A percentile compares a stretch with the other conserved stretches of the same genome.
These are phyloP conservation scores for Cecidostiba fungosa DNA, from an alignment of 2,888 invertebrate genomes.

Conservation along the genomic window DNA sequence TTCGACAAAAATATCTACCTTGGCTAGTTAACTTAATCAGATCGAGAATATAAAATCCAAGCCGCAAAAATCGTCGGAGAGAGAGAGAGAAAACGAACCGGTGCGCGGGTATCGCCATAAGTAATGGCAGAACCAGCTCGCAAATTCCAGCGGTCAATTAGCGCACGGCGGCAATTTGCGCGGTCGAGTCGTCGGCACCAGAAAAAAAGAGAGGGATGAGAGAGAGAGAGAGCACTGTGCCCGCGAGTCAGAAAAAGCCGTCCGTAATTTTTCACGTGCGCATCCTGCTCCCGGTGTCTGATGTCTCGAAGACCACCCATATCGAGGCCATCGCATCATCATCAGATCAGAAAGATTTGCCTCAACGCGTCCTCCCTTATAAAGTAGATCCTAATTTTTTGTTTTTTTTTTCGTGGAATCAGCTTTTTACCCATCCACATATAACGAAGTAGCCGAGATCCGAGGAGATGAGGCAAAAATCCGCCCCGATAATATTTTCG, in stretches of 20 bases:
- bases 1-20: not conserved
- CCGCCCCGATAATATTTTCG: conserved; percentile 52
- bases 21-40: conserved; percentile 10
- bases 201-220: not conserved
- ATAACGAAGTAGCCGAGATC: not conserved
- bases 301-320: conserved; percentile 56
- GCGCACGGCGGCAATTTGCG: conserved; percentile 49
- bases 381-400: not conserved
- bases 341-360: conserved; percentile 43
- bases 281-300: conserved; percentile 30
- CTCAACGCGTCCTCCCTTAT: conserved; percentile 27
- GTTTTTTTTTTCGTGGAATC: conserved; percentile 29
- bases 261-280: conserved; percentile 56
- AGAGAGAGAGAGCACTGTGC: not conserved
- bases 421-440: conserved; percentile 17
- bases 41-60: not conserved
- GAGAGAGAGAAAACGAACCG: conserved; percentile 1
- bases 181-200: not conserved
- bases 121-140: conserved; percentile 9
- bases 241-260: conserved; percentile 17
- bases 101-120: not conserved
- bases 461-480: not conserved
- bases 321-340: conserved; percentile 36
- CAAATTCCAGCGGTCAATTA: conserved; percentile 51
- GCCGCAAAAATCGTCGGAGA: not conserved